phyloP scores from a whole-genome alignment of 2,113 vertebrate species.

The Gavialis gangeticus region DNA sequence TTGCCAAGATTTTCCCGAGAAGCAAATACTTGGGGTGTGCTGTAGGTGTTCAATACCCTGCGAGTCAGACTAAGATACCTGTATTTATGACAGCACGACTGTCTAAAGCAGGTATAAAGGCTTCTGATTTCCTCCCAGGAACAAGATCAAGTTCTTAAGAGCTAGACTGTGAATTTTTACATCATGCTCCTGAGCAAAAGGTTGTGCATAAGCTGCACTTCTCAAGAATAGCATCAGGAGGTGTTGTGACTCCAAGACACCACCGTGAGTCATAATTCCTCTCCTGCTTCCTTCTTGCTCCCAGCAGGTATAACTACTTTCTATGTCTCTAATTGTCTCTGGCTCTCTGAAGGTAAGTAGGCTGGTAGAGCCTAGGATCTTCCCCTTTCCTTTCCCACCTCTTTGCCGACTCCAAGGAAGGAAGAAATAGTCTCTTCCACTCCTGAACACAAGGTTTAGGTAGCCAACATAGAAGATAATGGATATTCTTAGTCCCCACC shows the following conservation, averaged over 20 bases:
- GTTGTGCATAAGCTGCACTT: neutral
- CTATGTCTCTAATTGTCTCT: neutral
- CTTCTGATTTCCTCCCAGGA: neutral
- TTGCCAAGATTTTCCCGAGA: neutral
- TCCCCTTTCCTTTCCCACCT: neutral
- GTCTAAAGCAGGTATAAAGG: neutral
- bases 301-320: neutral
- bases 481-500: neutral
- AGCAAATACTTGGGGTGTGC: neutral
- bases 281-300: neutral
- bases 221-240: neutral
- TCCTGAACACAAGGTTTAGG: neutral
- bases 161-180: neutral
- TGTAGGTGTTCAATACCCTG: neutral
- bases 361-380: neutral
- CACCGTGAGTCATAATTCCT: neutral
- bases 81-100: neutral
- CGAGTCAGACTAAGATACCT: neutral
- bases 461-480: neutral
- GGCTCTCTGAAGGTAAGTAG: neutral
- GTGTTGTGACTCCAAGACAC: neutral
- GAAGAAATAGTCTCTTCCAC: constrained; percentile 16
- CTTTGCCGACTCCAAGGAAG: neutral
- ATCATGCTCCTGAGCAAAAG: neutral
- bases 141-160: neutral